phyloP scores from a whole-genome alignment of 2,797 vertebrate genomes.

The Sphaeramia orbicularis region DNA sequence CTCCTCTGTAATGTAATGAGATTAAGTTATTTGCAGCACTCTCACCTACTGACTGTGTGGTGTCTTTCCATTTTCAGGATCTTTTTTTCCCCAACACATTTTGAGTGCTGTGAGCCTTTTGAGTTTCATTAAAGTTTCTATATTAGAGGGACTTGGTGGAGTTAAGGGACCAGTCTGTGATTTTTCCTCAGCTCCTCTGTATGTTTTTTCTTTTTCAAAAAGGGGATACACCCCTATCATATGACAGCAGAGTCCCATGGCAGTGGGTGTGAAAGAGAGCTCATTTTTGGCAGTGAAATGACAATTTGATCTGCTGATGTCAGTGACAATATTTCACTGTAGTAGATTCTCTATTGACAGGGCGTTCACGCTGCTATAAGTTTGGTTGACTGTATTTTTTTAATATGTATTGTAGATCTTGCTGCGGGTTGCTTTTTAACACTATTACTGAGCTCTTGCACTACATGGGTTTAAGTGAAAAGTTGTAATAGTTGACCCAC shows the following conservation, averaged over 20 bases:
- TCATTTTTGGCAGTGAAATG: conserved; percentile 53
- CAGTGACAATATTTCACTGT: conserved; percentile 38
- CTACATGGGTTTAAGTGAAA: no score
- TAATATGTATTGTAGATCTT: background rate
- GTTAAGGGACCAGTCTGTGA: background rate
- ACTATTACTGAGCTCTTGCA: no score
- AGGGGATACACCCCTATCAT: conserved; percentile 49
- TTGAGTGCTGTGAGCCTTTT: background rate
- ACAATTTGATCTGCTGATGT: conserved; percentile 59
- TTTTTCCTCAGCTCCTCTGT: conserved; percentile 13
- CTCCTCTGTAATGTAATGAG: conserved; percentile 56
- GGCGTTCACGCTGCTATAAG: conserved; percentile 35
- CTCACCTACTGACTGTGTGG: conserved; percentile 15
- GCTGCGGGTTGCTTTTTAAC: background rate
- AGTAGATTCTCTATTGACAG: conserved; percentile 28
- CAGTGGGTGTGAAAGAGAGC: conserved; percentile 57
- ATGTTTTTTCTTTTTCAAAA: conserved; percentile 7
- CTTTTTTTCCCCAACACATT: background rate
- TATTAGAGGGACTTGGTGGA: background rate
- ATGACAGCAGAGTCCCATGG: conserved; percentile 58
- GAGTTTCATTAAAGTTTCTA: background rate
- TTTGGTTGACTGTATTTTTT: conserved; percentile 3
- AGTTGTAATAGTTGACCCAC: no score
- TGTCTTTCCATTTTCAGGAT: conserved; percentile 25
- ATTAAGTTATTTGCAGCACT: conserved; percentile 62